Evolutionary conservation across 2,888 invertebrate species (phyloP), one percentile per base, ranked within the genome.

Genomic region (Athalia cordata): DNA sequence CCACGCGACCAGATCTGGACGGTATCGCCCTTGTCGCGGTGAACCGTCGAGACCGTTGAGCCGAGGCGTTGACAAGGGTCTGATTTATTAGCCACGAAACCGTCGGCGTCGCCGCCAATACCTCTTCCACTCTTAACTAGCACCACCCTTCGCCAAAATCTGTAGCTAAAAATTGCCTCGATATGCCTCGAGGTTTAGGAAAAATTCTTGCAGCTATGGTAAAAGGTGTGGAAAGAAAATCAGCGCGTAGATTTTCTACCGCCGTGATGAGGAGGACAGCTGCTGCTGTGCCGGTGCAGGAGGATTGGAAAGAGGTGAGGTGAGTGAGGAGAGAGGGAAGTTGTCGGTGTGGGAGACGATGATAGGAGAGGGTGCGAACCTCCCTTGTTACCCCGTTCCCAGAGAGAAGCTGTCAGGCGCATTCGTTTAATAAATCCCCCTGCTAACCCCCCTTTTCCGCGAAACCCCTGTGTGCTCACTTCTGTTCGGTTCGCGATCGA

Each of bases 381-480:
- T 15, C 52, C 29, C 47, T 47, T 13, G 29, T 55, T 6, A 49
- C 43, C 55, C 72, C 13, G 66, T 15, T 49, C 49, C 66, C 66
- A 49, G 66, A 66, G 49, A 8, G 55, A 43, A 75, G 61, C 75
- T 75, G 75, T 75, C 75, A 75, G 52, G 49, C 75, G 62, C 75
- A 75, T 75, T 75, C 75, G 75, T 75, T 75, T 75, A 75, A 75
- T 75, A 75, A 75, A 75, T 75, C 75, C 75, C 75, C 75, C 75
- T 62, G 29, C 29, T 2, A 29, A 29, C 8, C 47, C 52, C 9
- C 72, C 50, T 50, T 45, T 59, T 6, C 47, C 29, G 62, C 62
- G 7, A 29, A 15, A 8, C 43, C 8, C 62, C 75, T 43, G 49
- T 43, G 62, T 62, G 75, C 62, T 75, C 75, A 75, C 75, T 75